Evolutionary conservation across 2,888 invertebrate genomes (phyloP).

Genomic region (Protophormia terraenovae): DNA sequence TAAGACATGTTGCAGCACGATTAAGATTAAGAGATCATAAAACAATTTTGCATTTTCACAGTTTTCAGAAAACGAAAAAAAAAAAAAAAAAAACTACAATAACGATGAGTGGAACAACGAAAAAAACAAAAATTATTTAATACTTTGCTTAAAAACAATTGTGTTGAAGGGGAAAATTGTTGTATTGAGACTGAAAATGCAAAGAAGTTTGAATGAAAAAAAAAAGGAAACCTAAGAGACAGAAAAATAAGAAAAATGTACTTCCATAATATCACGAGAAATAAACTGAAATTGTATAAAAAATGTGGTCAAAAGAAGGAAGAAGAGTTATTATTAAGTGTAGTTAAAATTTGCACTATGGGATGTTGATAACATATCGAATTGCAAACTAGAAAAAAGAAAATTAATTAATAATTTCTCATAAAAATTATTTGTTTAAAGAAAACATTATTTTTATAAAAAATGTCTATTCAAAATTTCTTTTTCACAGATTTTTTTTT

Average conservation of each 20-base stretch:
- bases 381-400: no score
- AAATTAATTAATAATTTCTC: no score
- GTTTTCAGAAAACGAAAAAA: conserved; percentile 57
- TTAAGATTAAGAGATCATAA: conserved; percentile 70
- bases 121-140: conserved; percentile 36
- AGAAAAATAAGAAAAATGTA: conserved; percentile 6
- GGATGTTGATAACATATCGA: not conserved
- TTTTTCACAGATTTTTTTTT: no score
- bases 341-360: conserved; percentile 7
- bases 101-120: not conserved
- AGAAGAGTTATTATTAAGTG: not conserved
- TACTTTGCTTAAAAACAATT: conserved; percentile 54
- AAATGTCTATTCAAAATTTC: no score
- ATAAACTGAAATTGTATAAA: conserved; percentile 23
- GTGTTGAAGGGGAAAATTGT: conserved; percentile 36
- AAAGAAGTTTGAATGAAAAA: not conserved
- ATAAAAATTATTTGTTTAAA: no score
- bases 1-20: conserved; percentile 74
- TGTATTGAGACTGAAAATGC: conserved; percentile 7
- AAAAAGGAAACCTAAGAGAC: conserved; percentile 19
- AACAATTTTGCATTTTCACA: conserved; percentile 69
- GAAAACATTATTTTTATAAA: no score
- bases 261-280: conserved; percentile 29
- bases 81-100: conserved; percentile 17
- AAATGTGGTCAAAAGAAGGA: conserved; percentile 12